These are phyloP conservation scores for Philereme vetulata DNA, from an alignment of 2,888 invertebrate genomes.

Conservation along the genomic window DNA sequence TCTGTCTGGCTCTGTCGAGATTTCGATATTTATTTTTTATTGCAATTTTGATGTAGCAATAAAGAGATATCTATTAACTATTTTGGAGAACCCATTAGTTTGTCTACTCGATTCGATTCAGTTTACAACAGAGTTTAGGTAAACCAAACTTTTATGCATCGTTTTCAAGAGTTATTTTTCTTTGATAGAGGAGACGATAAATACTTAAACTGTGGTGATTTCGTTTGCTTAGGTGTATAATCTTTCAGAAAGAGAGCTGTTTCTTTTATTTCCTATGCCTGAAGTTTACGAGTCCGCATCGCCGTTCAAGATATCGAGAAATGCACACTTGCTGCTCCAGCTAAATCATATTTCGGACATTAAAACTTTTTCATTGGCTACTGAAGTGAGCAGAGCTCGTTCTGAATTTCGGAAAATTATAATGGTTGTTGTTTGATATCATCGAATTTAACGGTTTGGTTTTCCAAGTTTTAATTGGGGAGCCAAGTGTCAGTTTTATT, in stretches of 20 bases:
- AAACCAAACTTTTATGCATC: no score
- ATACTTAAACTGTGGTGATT: no score
- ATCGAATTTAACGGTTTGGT: constrained; percentile 36
- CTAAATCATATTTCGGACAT: constrained; percentile 56
- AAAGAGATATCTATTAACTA: no score
- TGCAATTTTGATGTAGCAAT: no score
- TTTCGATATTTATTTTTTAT: no score
- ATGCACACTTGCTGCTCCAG: constrained; percentile 44
- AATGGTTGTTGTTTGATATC: constrained; percentile 38
- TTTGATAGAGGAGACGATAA: no score
- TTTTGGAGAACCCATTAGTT: no score
- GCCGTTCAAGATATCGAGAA: constrained; percentile 47
- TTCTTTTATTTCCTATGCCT: constrained; percentile 3
- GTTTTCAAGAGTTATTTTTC: no score
- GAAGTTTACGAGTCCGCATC: constrained; percentile 34
- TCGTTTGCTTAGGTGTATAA: no score
- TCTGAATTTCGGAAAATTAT: constrained; percentile 44
- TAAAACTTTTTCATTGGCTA: constrained; percentile 72
- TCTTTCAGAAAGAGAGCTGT: constrained; percentile 4
- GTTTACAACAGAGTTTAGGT: no score
- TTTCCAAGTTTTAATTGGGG: constrained; percentile 12
- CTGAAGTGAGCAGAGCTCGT: constrained; percentile 53
- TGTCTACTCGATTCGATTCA: no score
- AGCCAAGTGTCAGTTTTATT: constrained; percentile 12
- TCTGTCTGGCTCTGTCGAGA: no score